Evolutionary conservation across 2,113 vertebrate species (phyloP).

Genomic region (Parus major): DNA sequence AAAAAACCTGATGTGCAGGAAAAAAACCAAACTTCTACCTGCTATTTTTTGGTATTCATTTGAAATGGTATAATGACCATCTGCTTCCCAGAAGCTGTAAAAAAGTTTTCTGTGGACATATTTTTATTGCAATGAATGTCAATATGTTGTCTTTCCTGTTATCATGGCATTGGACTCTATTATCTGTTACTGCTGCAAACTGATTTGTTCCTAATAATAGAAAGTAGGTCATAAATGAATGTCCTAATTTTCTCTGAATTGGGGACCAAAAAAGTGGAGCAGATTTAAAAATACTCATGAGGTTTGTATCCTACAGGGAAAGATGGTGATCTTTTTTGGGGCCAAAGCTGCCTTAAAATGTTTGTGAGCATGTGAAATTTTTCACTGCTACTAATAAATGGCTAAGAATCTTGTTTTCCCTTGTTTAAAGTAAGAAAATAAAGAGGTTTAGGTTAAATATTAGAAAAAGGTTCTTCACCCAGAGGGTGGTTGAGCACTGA

Average conservation of each 20-base stretch:
- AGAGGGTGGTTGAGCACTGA: neutral
- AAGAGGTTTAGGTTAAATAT: neutral
- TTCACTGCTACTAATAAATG: neutral
- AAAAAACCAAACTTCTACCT: neutral
- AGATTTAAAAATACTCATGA: neutral
- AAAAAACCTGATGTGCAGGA: neutral
- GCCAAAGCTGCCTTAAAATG: neutral
- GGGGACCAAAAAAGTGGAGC: slow-evolving; percentile 17
- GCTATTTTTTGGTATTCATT: neutral
- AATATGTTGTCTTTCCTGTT: slow-evolving; percentile 9
- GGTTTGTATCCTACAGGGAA: neutral
- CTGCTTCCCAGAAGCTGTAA: neutral
- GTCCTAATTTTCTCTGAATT: slow-evolving; percentile 30
- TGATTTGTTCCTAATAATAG: slow-evolving; percentile 37
- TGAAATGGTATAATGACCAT: neutral
- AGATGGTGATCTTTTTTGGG: neutral
- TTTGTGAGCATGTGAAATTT: neutral
- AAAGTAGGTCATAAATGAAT: slow-evolving; percentile 45
- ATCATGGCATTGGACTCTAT: neutral
- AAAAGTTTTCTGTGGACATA: neutral
- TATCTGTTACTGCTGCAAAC: slow-evolving; percentile 5
- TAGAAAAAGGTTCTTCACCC: neutral
- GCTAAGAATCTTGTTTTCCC: neutral
- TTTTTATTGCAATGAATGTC: neutral
- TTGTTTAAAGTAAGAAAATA: neutral